Base-by-base conservation (phyloP, 2,888 invertebrate species). In the Oscheius onirici region DNA sequence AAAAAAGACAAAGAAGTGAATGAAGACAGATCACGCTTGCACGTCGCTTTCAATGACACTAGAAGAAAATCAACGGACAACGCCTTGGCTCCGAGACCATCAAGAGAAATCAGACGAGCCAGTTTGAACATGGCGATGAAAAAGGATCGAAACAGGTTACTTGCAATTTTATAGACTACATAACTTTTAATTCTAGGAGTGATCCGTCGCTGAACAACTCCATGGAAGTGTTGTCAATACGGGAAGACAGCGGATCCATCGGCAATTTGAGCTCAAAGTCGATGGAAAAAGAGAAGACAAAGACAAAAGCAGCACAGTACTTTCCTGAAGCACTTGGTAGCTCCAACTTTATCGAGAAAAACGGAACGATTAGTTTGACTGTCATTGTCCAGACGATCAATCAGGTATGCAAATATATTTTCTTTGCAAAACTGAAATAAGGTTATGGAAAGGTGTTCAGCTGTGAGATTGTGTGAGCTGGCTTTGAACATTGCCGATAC, bases 331-430 rank as follows among this genome's bases (percentile, higher is more conserved):
- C 79, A 10, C 66, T 86, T 10, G 87, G 87, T 2, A 88, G 97
- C 0, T 90, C 92, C 22, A 92, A 93, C 87, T 99, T 96, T 87
- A 96, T 97, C 72, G 96, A 95, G 34, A 93, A 93, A 84, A 95
- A 96, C 83, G 97, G 99, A 0, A 94, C 95, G 87, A 92, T 99
- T 71, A 94, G 96, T 88, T 92, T 94, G 80, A 92, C 93, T 90
- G 93, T 95, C 15, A 92, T 95, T 1, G 78, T 86, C 24, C 81
- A 83, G 65, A 82, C 83, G 0, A 74, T 88, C 40, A 78, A 78
- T 44, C 75, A 80, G 72, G 74, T 76, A 22, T 51, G 52, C 26
- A 10, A 6, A 10, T 24, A 26, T 3, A 10, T 17, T n/a, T n/a
- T 13, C 8, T 40, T 40, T 34, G n/a, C 22, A 17, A 51, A 17